These are phyloP conservation scores for Chrysolina americana DNA, from an alignment of 2,888 invertebrate genomes.

Conservation along the genomic window DNA sequence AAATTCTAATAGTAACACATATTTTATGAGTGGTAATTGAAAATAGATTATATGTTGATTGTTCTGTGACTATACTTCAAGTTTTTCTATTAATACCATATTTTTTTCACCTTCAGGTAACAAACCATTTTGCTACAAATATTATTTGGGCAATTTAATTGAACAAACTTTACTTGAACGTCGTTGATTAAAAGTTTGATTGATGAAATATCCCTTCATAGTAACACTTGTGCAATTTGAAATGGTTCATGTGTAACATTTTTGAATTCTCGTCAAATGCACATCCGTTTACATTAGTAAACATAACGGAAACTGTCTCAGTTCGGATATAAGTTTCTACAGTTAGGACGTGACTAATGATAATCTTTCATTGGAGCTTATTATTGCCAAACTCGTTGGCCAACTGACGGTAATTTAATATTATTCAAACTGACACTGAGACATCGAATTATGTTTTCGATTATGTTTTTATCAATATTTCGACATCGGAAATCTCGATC, in stretches of 20 bases:
- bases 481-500: too few relatives aligned
- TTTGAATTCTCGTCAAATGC: not conserved
- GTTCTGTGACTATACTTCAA: too few relatives aligned
- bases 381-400: conserved; percentile 48
- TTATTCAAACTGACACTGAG: not conserved
- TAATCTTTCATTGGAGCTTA: conserved; percentile 51
- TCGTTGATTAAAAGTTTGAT: not conserved
- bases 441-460: not conserved
- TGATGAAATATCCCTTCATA: not conserved
- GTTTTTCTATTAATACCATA: too few relatives aligned
- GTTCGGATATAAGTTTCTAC: conserved; percentile 48
- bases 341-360: conserved; percentile 57
- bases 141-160: too few relatives aligned
- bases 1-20: too few relatives aligned
- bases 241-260: conserved; percentile 31
- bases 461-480: too few relatives aligned
- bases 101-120: too few relatives aligned
- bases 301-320: conserved; percentile 49
- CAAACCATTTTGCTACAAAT: too few relatives aligned
- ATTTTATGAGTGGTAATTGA: too few relatives aligned
- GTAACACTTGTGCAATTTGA: conserved; percentile 16
- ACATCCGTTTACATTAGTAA: conserved; percentile 30
- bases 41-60: too few relatives aligned
- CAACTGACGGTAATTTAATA: conserved; percentile 44
- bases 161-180: too few relatives aligned